These are phyloP conservation scores for Otocyon megalotis DNA, from an alignment of 2,113 vertebrate species.

Conservation along the genomic window DNA sequence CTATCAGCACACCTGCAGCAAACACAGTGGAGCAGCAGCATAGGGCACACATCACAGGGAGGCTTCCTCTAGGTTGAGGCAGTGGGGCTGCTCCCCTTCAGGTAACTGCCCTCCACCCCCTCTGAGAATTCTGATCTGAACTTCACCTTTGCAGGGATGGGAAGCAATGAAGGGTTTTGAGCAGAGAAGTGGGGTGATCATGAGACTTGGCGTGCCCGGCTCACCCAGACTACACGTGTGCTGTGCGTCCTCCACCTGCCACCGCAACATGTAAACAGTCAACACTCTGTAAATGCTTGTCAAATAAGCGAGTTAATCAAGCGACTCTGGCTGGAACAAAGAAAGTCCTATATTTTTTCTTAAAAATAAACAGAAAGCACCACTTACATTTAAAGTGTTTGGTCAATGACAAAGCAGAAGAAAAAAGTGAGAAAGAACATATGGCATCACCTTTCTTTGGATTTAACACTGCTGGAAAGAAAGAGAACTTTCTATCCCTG, in stretches of 20 bases:
- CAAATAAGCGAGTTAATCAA: background rate
- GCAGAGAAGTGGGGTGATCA: background rate
- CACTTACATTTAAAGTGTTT: background rate
- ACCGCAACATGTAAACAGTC: background rate
- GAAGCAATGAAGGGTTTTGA: background rate
- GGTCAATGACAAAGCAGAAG: background rate
- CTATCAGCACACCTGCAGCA: fast-evolving
- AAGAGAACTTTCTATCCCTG: background rate
- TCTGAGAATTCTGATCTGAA: background rate
- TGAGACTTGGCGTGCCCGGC: too few relatives aligned
- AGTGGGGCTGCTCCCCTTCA: fast-evolving
- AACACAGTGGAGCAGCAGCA: background rate
- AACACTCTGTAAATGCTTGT: background rate
- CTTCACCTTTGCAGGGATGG: background rate
- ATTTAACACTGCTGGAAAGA: background rate
- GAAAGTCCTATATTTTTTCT: background rate
- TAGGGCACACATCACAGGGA: fast-evolving
- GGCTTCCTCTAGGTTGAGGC: fast-evolving
- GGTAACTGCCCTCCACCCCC: background rate
- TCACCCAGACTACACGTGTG: background rate
- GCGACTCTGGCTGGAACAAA: background rate
- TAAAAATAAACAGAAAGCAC: background rate
- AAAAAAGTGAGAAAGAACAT: background rate
- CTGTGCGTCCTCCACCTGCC: background rate
- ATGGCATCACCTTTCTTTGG: fast-evolving